A percentile compares a stretch with the other conserved stretches of the same genome.
These are phyloP conservation scores for Tipula confusa DNA, from an alignment of 2,888 invertebrate species.

Conservation along the genomic window DNA sequence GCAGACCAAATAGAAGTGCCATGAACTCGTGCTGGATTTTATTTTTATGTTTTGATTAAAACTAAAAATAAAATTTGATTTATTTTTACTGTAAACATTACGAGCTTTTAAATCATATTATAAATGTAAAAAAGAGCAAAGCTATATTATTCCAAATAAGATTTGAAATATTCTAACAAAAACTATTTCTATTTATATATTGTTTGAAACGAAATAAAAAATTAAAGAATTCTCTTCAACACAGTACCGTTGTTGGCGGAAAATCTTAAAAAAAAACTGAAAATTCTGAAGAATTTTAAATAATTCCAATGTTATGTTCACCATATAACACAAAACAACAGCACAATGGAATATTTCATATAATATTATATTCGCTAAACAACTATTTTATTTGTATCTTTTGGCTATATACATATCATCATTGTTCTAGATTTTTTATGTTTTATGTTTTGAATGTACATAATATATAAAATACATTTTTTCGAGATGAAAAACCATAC, in stretches of 20 bases:
- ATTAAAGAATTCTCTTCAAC: not conserved
- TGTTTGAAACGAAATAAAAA: not conserved
- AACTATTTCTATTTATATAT: not conserved
- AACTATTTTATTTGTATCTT: not conserved
- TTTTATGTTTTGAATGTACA: not conserved
- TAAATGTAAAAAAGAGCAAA: not conserved
- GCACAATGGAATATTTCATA: not conserved
- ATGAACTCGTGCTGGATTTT: not conserved
- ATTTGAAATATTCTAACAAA: not conserved
- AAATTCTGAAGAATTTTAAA: not conserved
- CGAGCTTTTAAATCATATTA: not conserved
- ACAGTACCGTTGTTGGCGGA: not conserved
- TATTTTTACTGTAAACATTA: not conserved
- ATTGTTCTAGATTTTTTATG: not conserved
- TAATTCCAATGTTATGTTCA: not conserved
- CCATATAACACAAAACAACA: not conserved
- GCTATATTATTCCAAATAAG: not conserved
- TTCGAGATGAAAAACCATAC: not conserved
- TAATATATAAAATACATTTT: not conserved
- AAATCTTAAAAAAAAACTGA: not conserved
- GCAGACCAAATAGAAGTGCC: not conserved
- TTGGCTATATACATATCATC: not conserved
- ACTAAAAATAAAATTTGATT: not conserved
- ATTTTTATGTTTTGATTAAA: not conserved
- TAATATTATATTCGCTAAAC: not conserved